A percentile compares a stretch with the other conserved stretches of the same genome.
These are phyloP conservation scores for Lepidurus arcticus DNA, from an alignment of 1,140 invertebrate species.

Conservation along the genomic window DNA sequence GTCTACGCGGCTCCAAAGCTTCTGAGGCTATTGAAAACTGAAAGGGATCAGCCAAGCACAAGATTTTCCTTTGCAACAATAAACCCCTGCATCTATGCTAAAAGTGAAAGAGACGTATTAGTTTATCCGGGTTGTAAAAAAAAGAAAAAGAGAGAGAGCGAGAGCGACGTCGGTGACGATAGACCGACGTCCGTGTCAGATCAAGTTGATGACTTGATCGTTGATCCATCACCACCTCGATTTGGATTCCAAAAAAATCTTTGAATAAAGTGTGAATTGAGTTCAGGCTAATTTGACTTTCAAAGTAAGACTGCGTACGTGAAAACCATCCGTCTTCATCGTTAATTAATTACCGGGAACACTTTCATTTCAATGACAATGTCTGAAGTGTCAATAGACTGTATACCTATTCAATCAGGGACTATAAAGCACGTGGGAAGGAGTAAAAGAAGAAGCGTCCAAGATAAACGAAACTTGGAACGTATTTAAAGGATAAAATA, in stretches of 20 bases:
- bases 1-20: not conserved
- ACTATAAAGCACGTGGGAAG: not conserved
- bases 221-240: not conserved
- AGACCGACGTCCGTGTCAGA: not conserved
- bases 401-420: not conserved
- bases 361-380: conserved; percentile 16
- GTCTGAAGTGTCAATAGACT: not conserved
- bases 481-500: not conserved
- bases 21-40: not conserved
- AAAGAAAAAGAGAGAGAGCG: not conserved
- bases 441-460: not conserved
- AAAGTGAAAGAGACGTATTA: conserved; percentile 11
- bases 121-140: not conserved
- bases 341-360: not conserved
- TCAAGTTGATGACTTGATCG: conserved; percentile 1
- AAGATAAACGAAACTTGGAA: not conserved
- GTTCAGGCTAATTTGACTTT: not conserved
- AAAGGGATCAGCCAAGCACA: conserved; percentile 4
- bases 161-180: not conserved
- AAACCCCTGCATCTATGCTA: not conserved
- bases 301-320: not conserved
- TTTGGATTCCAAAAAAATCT: not conserved
- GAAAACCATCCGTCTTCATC: not conserved
- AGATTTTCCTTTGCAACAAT: conserved; percentile 11
- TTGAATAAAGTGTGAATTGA: not conserved